Base-by-base conservation (phyloP, 2,888 invertebrate species). In the Protodeltote pygarga region DNA sequence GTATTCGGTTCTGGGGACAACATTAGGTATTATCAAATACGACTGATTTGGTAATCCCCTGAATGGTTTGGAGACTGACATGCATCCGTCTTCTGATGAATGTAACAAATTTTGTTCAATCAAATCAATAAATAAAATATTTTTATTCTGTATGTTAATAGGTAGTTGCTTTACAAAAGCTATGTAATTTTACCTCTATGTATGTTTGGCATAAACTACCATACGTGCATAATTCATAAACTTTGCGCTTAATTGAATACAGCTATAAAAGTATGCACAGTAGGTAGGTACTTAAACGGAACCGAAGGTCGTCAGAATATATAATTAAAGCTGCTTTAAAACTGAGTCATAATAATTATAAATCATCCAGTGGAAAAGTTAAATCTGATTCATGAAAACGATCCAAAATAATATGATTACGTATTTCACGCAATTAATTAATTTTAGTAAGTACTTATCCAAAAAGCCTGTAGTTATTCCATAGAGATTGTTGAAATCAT, bases 1-100 rank as follows among this genome's bases (percentile, higher is more conserved):
- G 58, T 85, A 82, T 51, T 79, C 67, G 0, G 83, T 83, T 52
- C 90, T 91, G 70, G 17, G 79, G 71, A 31, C 21, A 47, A 5
- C 52, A 38, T 28, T 29, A n/a, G 1, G n/a, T n/a, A n/a, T n/a
- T n/a, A n/a, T n/a, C n/a, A n/a, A n/a, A n/a, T n/a, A n/a, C n/a
- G n/a, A n/a, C n/a, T n/a, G n/a, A n/a, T n/a, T n/a, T n/a, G n/a
- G n/a, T n/a, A n/a, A n/a, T n/a, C n/a, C n/a, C n/a, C n/a, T n/a
- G n/a, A n/a, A n/a, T n/a, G n/a, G n/a, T n/a, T n/a, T n/a, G n/a
- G n/a, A n/a, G n/a, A n/a, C n/a, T n/a, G n/a, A n/a, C n/a, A n/a
- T n/a, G n/a, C n/a, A n/a, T n/a, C n/a, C n/a, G n/a, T n/a, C n/a
- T n/a, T n/a, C n/a, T n/a, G n/a, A n/a, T n/a, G n/a, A n/a, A n/a